Evolutionary conservation across 2,797 vertebrate genomes (phyloP), one percentile per base, ranked within the genome.

Genomic region (Bradypodion pumilum): DNA sequence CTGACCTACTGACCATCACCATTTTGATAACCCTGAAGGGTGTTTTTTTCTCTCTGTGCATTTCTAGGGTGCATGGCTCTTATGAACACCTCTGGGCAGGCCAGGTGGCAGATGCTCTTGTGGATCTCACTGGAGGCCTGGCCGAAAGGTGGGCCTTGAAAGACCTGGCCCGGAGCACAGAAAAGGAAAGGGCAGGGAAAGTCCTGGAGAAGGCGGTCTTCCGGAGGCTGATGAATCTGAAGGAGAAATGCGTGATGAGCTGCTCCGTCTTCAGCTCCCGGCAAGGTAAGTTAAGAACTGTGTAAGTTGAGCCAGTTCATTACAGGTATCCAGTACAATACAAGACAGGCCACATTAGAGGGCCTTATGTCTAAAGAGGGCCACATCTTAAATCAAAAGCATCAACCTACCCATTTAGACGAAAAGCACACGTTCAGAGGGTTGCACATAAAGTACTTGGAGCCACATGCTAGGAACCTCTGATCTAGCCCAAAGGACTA

Each of bases 11-110:
- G n/a, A n/a, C n/a, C n/a, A n/a, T n/a, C n/a, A n/a, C n/a, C n/a
- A n/a, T 0, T 37, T 4, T 5, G 42, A 21, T 25, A 19, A 19
- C 25, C 32, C 40, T 56, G 49, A 69, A 2, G 0, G 3, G 23
- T 69, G 21, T 40, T 70, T 70, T 35, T 68, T 21, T 66, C 2
- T 32, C n/a, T 5, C 3, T 44, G 4, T 72, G 3, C 69, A 66
- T 84, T 25, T 74, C 23, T 35, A 99, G 98, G 94, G 93, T 99
- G 60, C 95, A 96, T 15, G 98, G 98, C 42, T 98, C 97, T 70
- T 99, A 99, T 0, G 98, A 99, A 82, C 95, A 85, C 10, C 91
- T 99, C 63, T 99, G 98, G 98, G 98, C 98, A 0, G 98, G 98
- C 35, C 98, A 99, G 92, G 98, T 99, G 87, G 97, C 97, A 0